A percentile compares a stretch with the other conserved stretches of the same genome.
Evolutionary conservation across 1,140 invertebrate species (phyloP).

Genomic region (Drosophila pachea): DNA sequence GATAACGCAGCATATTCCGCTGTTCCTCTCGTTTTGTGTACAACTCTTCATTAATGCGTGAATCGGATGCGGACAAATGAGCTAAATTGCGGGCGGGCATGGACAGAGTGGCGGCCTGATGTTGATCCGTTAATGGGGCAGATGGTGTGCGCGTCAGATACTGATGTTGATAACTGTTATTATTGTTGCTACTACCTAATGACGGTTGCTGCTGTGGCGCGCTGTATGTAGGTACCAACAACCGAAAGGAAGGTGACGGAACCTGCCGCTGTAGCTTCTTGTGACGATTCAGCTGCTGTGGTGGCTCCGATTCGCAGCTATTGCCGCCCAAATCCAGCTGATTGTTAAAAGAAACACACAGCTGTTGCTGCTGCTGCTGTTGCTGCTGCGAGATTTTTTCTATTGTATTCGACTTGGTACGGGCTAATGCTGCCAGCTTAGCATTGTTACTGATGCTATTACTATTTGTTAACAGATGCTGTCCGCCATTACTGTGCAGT

Average conservation of each 20-base stretch:
- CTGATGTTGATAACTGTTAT: conserved; percentile 68
- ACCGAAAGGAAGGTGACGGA: conserved; percentile 36
- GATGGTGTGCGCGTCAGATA: conserved; percentile 88
- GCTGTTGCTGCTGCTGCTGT: conserved; percentile 47
- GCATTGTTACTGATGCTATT: conserved; percentile 47
- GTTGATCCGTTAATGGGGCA: conserved; percentile 82
- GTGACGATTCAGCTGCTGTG: conserved; percentile 58
- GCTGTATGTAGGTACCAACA: conserved; percentile 55
- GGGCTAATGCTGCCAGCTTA: conserved; percentile 54
- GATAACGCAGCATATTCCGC: conserved; percentile 88
- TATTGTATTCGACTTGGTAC: conserved; percentile 67
- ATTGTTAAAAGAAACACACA: conserved; percentile 52
- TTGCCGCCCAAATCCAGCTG: conserved; percentile 46
- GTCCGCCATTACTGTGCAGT: conserved; percentile 80
- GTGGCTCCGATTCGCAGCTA: conserved; percentile 20
- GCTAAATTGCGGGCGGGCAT: conserved; percentile 78
- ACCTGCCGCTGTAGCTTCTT: conserved; percentile 66
- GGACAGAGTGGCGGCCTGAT: conserved; percentile 76
- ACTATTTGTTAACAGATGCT: conserved; percentile 44
- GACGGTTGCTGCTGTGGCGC: conserved; percentile 34
- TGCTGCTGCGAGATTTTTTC: conserved; percentile 45
- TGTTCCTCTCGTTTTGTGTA: conserved; percentile 83
- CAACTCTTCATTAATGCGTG: conserved; percentile 82
- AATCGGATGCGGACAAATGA: conserved; percentile 81
- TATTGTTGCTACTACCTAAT: conserved; percentile 25